These are phyloP conservation scores for Phymorhynchus buccinoides DNA, from an alignment of 1,140 invertebrate genomes.

Conservation along the genomic window DNA sequence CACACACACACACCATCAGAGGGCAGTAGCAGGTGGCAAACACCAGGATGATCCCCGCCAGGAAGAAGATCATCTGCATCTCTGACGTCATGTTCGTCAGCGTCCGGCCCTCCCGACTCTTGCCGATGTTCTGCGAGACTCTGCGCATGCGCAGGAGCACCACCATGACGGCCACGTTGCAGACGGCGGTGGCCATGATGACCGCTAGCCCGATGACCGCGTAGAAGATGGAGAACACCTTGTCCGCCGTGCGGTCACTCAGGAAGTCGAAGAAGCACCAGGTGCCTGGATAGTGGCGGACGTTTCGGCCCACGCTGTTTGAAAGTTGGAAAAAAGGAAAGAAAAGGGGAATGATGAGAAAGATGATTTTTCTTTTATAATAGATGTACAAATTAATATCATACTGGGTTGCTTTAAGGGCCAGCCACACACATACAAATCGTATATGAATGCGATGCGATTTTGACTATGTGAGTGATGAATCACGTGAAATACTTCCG, in stretches of 20 bases:
- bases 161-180: conserved; percentile 65
- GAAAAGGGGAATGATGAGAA: no score
- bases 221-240: conserved; percentile 64
- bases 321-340: not conserved
- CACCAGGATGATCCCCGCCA: conserved; percentile 71
- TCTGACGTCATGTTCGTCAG: conserved; percentile 49
- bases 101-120: conserved; percentile 31
- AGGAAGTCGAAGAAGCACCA: conserved; percentile 74
- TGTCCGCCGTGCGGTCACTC: conserved; percentile 42
- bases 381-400: no score
- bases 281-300: conserved; percentile 69
- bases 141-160: conserved; percentile 64
- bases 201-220: conserved; percentile 61
- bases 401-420: no score
- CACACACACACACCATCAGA: conserved; percentile 62
- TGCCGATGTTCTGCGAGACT: conserved; percentile 42
- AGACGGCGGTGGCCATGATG: conserved; percentile 63
- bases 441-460: no score
- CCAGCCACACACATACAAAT: no score
- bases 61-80: conserved; percentile 72
- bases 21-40: conserved; percentile 73
- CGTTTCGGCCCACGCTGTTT: conserved; percentile 63
- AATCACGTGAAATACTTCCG: no score
- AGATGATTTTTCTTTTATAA: no score
- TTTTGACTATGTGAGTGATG: no score